These are phyloP conservation scores for Teleopsis dalmanni DNA, from an alignment of 1,140 invertebrate genomes.

Conservation along the genomic window DNA sequence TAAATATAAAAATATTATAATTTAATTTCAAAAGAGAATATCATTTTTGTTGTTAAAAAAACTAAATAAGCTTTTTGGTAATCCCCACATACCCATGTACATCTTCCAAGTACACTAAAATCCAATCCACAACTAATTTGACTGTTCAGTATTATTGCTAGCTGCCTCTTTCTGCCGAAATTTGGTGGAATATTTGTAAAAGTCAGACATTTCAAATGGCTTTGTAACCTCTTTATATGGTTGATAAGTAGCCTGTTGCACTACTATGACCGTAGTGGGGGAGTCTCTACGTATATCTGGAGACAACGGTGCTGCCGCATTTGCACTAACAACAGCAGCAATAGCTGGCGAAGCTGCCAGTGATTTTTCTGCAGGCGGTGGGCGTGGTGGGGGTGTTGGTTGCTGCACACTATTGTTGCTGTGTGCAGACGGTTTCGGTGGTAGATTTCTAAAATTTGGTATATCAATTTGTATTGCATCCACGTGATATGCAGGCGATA, in stretches of 20 bases:
- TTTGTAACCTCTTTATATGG: slow-evolving; percentile 90
- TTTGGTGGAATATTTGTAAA: slow-evolving; percentile 94
- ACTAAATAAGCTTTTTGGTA: too few species aligned
- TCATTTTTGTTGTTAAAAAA: too few species aligned
- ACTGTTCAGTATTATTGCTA: neutral
- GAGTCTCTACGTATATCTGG: slow-evolving; percentile 58
- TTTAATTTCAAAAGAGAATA: too few species aligned
- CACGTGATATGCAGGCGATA: slow-evolving; percentile 32
- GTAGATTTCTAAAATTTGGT: too few species aligned
- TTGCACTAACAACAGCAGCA: slow-evolving; percentile 29
- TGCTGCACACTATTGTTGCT: slow-evolving; percentile 13
- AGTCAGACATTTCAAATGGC: slow-evolving; percentile 94
- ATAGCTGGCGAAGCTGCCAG: slow-evolving; percentile 20
- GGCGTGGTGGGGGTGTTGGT: slow-evolving; percentile 40
- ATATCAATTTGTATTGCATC: slow-evolving; percentile 38
- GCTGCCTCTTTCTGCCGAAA: slow-evolving; percentile 58
- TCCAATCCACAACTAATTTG: neutral
- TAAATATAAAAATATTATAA: too few species aligned
- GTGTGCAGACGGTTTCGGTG: slow-evolving; percentile 6
- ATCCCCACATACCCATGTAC: too few species aligned
- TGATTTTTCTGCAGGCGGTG: slow-evolving; percentile 23
- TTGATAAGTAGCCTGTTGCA: slow-evolving; percentile 80
- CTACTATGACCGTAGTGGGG: slow-evolving; percentile 72
- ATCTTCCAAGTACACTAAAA: neutral
- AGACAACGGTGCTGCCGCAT: slow-evolving; percentile 33